These are phyloP conservation scores for Actinernus sp. DNA, from an alignment of 92 coral and sea anemone genomes.

Conservation along the genomic window DNA sequence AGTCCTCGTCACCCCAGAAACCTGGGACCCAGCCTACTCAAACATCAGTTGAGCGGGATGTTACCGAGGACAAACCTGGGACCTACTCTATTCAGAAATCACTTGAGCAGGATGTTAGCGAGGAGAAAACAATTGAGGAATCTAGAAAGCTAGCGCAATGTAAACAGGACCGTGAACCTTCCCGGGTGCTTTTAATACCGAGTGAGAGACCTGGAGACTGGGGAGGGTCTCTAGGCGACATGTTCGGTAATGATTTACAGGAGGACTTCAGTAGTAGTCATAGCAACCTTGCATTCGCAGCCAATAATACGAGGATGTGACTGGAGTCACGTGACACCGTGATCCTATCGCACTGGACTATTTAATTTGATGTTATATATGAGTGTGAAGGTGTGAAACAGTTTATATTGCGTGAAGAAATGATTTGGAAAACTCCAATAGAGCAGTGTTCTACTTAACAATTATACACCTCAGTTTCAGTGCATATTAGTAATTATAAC, in stretches of 20 bases:
- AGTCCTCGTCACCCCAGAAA: neutral
- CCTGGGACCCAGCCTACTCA: neutral
- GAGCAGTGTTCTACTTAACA: too few species aligned
- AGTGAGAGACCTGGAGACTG: neutral
- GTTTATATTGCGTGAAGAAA: neutral
- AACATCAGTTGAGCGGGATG: neutral
- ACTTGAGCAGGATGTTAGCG: too few species aligned
- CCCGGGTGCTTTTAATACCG: neutral
- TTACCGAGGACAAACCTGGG: neutral
- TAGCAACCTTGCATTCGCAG: neutral
- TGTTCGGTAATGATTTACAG: neutral
- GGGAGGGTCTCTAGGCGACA: neutral
- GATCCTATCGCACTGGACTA: too few species aligned
- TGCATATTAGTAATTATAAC: neutral
- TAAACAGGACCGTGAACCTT: neutral
- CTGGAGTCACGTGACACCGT: too few species aligned
- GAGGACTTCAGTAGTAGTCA: neutral
- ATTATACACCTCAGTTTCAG: neutral
- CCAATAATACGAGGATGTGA: neutral
- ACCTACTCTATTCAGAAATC: too few species aligned
- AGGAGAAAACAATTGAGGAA: neutral
- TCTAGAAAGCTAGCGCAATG: neutral
- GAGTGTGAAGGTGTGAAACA: neutral
- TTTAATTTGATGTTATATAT: neutral
- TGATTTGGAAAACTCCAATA: neutral